Evolutionary conservation across 2,888 invertebrate genomes (phyloP).

Genomic region (Dione juno): DNA sequence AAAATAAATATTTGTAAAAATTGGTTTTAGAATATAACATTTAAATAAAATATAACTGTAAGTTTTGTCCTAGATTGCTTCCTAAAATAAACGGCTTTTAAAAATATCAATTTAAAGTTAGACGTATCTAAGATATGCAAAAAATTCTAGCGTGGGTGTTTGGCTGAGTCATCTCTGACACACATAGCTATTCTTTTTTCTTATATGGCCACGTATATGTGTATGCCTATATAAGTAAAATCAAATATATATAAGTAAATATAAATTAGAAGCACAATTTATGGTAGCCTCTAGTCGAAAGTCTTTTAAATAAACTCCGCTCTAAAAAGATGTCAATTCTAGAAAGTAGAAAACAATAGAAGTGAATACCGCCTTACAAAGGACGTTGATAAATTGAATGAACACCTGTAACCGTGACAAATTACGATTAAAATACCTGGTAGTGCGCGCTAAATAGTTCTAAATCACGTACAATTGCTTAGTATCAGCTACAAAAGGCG

Average conservation of each 20-base stretch:
- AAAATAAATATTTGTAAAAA: neutral
- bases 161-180: constrained; percentile 66
- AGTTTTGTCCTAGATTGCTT: constrained; percentile 42
- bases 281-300: neutral
- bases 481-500: constrained; percentile 37
- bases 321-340: constrained; percentile 25
- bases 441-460: constrained; percentile 36
- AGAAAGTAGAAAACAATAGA: constrained; percentile 41
- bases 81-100: constrained; percentile 36
- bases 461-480: constrained; percentile 36
- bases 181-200: constrained; percentile 48
- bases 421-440: constrained; percentile 30
- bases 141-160: constrained; percentile 56
- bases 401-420: constrained; percentile 37
- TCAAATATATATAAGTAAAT: constrained; percentile 62
- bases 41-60: constrained; percentile 41
- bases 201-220: neutral
- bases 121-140: constrained; percentile 36
- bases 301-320: constrained; percentile 8
- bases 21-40: constrained; percentile 21
- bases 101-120: constrained; percentile 40
- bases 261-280: constrained; percentile 49
- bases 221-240: constrained; percentile 60
- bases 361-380: constrained; percentile 33
- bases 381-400: constrained; percentile 38